Evolutionary conservation across 2,113 vertebrate species (phyloP).

Genomic region (Rutilus rutilus): DNA sequence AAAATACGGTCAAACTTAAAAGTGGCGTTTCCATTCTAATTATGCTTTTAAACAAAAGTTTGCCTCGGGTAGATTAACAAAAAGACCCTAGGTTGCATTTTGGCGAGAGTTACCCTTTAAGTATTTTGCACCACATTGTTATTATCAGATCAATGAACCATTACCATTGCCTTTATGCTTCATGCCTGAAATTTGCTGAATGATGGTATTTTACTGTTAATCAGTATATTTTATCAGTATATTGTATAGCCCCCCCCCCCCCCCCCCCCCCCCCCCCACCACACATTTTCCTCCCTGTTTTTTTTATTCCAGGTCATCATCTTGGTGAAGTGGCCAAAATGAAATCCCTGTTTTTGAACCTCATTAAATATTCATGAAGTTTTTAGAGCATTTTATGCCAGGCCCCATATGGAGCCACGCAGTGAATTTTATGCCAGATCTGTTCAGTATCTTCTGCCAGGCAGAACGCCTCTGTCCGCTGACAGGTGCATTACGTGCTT

Average conservation of each 20-base stretch:
- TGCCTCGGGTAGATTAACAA: too few relatives aligned
- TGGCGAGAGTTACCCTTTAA: too few relatives aligned
- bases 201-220: not conserved
- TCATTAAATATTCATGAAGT: constrained; percentile 5
- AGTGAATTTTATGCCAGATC: not conserved
- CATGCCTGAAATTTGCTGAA: not conserved
- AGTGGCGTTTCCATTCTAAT: too few relatives aligned
- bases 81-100: too few relatives aligned
- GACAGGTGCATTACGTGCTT: constrained; percentile 59
- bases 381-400: not conserved
- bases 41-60: too few relatives aligned
- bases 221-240: not conserved
- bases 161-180: not conserved
- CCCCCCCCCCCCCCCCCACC: too few relatives aligned
- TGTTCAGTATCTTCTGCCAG: constrained; percentile 43
- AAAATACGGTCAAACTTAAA: too few relatives aligned
- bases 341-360: not conserved
- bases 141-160: too few relatives aligned
- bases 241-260: not conserved
- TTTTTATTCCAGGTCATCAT: constrained; percentile 1
- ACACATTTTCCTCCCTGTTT: not conserved
- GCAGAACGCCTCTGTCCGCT: constrained; percentile 44
- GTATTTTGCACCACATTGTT: too few relatives aligned
- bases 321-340: not conserved
- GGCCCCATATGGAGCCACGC: not conserved